phyloP scores from a whole-genome alignment of 2,888 invertebrate genomes.

The Microctonus aethiopoides region DNA sequence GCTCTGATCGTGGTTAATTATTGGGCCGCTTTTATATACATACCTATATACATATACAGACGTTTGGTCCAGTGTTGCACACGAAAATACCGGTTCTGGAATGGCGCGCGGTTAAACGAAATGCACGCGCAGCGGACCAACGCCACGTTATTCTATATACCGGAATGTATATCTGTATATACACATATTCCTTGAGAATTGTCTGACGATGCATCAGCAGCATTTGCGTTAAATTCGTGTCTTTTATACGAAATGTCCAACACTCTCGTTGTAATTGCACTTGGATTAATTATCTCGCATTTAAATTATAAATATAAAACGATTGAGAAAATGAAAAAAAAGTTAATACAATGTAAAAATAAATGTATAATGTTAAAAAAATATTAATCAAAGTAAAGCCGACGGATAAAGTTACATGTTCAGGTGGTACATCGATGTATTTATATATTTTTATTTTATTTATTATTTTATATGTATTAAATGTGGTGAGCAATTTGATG shows the following conservation, averaged over 20 bases:
- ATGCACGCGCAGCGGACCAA: neutral
- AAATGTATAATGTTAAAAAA: neutral
- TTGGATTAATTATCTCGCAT: neutral
- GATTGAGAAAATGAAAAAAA: neutral
- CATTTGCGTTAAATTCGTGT: neutral
- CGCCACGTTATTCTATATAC: neutral
- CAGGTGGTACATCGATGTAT: neutral
- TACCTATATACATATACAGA: too few species aligned
- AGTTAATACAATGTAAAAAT: neutral
- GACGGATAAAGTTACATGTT: neutral
- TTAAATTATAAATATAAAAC: neutral
- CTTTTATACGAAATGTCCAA: conserved; percentile 13
- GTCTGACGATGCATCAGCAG: neutral
- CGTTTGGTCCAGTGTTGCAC: conserved; percentile 38
- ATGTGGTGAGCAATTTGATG: conserved; percentile 23
- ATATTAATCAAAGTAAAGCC: conserved; percentile 1
- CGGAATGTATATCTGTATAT: neutral
- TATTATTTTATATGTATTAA: neutral
- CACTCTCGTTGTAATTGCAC: conserved; percentile 16
- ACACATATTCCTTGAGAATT: neutral
- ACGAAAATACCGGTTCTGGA: conserved; percentile 36
- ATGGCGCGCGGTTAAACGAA: conserved; percentile 6
- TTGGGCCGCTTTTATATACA: conserved; percentile 55
- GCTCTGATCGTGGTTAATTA: conserved; percentile 63
- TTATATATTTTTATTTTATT: neutral